These are phyloP conservation scores for Formica aserva DNA, from an alignment of 2,888 invertebrate species.

Conservation along the genomic window DNA sequence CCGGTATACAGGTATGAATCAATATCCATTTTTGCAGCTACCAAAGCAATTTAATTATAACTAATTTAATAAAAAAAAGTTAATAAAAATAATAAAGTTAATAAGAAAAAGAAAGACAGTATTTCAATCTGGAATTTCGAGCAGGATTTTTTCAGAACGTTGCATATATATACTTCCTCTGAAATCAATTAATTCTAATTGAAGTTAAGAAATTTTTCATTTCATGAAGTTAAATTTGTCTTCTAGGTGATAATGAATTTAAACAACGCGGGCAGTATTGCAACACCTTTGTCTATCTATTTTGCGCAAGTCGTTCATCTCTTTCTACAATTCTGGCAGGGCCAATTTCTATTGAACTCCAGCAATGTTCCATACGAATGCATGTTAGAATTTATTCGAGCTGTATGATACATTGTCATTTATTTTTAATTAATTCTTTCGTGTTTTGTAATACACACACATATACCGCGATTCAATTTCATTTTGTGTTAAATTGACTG, in stretches of 20 bases:
- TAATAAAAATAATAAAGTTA: too few relatives aligned
- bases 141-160: background rate
- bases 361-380: constrained; percentile 2
- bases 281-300: constrained; percentile 6
- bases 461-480: background rate
- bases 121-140: background rate
- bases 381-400: constrained; percentile 3
- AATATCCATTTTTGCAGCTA: background rate
- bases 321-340: constrained; percentile 36
- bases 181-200: background rate
- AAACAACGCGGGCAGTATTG: background rate
- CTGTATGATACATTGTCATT: too few relatives aligned
- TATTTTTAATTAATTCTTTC: too few relatives aligned
- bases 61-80: too few relatives aligned
- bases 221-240: background rate
- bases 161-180: background rate
- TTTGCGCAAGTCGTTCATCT: constrained; percentile 1
- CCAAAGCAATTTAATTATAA: too few relatives aligned
- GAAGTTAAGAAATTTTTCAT: background rate
- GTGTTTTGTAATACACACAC: too few relatives aligned
- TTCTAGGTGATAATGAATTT: constrained; percentile 30
- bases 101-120: background rate
- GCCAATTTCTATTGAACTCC: constrained; percentile 20
- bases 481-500: background rate
- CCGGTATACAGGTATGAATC: constrained; percentile 3